Percentiles rank a stretch among this genome's conserved stretches.
Evolutionary conservation across 2,797 vertebrate species (phyloP).

Genomic region (Rhabdophis nuchalis): DNA sequence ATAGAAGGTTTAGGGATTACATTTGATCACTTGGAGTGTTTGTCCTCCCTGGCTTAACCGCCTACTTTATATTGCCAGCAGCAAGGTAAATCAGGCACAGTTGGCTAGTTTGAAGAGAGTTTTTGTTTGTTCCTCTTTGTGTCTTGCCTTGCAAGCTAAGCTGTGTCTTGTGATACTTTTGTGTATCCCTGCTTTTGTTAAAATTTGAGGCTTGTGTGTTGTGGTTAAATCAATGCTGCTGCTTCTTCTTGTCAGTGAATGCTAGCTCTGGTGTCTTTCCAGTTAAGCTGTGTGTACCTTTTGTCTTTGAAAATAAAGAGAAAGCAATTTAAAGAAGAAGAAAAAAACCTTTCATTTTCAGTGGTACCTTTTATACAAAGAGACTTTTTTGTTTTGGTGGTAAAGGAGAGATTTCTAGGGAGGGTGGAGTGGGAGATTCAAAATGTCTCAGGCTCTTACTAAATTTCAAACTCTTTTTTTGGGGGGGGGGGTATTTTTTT

Average conservation of each 20-base stretch:
- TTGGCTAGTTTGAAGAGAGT: conserved; percentile 23
- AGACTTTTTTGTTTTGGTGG: conserved; percentile 43
- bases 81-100: conserved; percentile 38
- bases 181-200: conserved; percentile 43
- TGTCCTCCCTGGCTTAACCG: conserved; percentile 38
- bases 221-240: conserved; percentile 44
- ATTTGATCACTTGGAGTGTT: conserved; percentile 44
- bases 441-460: conserved; percentile 44
- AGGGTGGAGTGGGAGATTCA: background rate
- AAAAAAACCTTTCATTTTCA: conserved; percentile 41
- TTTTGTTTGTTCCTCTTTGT: conserved; percentile 33
- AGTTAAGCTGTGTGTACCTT: conserved; percentile 59
- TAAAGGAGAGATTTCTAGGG: conserved; percentile 44
- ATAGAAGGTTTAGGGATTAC: conserved; percentile 34
- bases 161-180: conserved; percentile 9
- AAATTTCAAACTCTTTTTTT: conserved; percentile 25
- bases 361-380: conserved; percentile 46
- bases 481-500: conserved; percentile 8
- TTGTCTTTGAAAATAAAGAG: conserved; percentile 66
- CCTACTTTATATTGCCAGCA: conserved; percentile 46
- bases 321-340: conserved; percentile 32
- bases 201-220: conserved; percentile 40
- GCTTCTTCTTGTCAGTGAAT: conserved; percentile 51
- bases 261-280: conserved; percentile 58
- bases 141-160: conserved; percentile 41